Percentiles rank a stretch among this genome's conserved stretches.
Evolutionary conservation across 2,797 vertebrate species (phyloP).

Genomic region (Meriones psammophilus): DNA sequence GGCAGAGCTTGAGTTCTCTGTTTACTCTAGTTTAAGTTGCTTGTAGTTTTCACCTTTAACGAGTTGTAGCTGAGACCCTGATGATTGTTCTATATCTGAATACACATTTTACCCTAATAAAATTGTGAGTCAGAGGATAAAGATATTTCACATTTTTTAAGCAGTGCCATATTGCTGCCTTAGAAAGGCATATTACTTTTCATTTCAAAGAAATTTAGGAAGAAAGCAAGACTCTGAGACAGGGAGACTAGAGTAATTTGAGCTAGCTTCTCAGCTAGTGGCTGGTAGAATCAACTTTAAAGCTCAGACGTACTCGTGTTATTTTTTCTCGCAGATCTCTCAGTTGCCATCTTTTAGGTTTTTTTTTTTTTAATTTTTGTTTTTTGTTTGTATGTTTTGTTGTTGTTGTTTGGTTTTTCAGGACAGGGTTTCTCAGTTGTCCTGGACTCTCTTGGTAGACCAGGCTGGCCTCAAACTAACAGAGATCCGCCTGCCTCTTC

Average conservation of each 20-base stretch:
- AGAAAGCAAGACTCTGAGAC: constrained; percentile 23
- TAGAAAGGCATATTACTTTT: constrained; percentile 1
- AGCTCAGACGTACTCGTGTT: not conserved
- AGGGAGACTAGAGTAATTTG: not conserved
- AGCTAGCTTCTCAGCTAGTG: not conserved
- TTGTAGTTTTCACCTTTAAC: not conserved
- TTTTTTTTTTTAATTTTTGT: too few relatives aligned
- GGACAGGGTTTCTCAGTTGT: too few relatives aligned
- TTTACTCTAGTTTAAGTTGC: not conserved
- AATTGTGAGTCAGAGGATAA: not conserved
- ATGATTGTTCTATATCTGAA: not conserved
- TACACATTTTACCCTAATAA: not conserved
- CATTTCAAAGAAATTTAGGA: constrained; percentile 46
- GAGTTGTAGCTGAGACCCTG: not conserved
- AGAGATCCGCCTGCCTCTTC: too few relatives aligned
- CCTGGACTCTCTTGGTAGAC: too few relatives aligned
- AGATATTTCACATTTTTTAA: not conserved
- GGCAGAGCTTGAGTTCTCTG: not conserved
- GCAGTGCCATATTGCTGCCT: not conserved
- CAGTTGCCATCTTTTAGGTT: not conserved
- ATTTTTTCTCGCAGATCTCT: not conserved
- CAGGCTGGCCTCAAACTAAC: too few relatives aligned
- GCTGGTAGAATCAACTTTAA: not conserved
- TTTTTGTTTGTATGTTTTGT: too few relatives aligned
- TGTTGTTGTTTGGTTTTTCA: too few relatives aligned